Base-by-base conservation (phyloP, 2,797 vertebrate genomes). In the Orestias chungarensis region DNA sequence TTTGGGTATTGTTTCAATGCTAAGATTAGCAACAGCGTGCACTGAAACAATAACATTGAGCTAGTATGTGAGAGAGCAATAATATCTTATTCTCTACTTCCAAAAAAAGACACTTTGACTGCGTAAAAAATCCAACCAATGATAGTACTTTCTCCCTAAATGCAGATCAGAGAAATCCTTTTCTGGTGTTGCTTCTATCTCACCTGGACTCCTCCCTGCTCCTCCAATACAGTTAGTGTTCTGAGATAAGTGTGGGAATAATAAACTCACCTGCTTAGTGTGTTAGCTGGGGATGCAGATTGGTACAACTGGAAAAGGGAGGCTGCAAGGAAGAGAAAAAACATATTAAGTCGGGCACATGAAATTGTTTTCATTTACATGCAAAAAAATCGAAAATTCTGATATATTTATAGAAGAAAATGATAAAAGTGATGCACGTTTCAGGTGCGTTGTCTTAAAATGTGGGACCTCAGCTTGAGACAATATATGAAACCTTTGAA, bases 1-100 rank as follows among this genome's bases (percentile, higher is more conserved):
- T 95, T 92, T 92, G 93, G 93, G 64, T 52, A 79, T 71, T 67
- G 61, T 83, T 82, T 59, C 65, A 74, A 81, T 64, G 46, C 69
- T 40, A 57, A 55, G 75, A 80, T 85, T 59, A 70, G 62, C 69
- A 80, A 64, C 12, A 50, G 66, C 55, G 68, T 43, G 40, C 71
- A 46, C 68, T 44, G 55, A 74, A 73, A 66, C n/a, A 71, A 76
- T 46, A 10, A 12, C 40, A 74, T 67, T 68, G 74, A 66, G 33
- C 66, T 55, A 54, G 43, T 74, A 43, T 7, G 55, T n/a, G 20
- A 62, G 79, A 78, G 76, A 78, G 35, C 70, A 71, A 5, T 50
- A 35, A 74, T 61, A 25, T 50, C 15, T 64, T 74, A 23, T 64
- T 31, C 27, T 79, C 68, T 64, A 46, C 40, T 70, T 64, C 64